Evolutionary conservation across 2,888 invertebrate genomes (phyloP).

Genomic region (Platynereis dumerilii): DNA sequence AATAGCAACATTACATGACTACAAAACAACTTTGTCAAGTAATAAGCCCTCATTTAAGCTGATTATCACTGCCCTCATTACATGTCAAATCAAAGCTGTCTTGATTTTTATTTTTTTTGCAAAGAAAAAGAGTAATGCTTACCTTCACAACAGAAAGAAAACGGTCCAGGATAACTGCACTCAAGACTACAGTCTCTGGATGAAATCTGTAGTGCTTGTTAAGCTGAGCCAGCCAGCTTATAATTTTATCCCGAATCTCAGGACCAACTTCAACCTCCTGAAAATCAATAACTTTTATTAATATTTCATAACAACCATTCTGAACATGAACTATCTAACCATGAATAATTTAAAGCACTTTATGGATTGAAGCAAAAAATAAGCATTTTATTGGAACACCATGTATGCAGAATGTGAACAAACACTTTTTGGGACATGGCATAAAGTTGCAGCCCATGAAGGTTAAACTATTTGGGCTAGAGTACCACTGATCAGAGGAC

Average conservation of each 20-base stretch:
- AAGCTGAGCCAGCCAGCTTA: slow-evolving; percentile 49
- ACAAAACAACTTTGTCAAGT: no score
- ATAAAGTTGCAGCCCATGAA: no score
- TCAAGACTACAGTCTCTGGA: slow-evolving; percentile 56
- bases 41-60: background rate
- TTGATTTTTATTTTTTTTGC: background rate
- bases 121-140: slow-evolving; percentile 5
- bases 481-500: no score
- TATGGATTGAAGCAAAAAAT: no score
- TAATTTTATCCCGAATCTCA: slow-evolving; percentile 46
- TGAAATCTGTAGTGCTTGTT: slow-evolving; percentile 50
- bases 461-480: no score
- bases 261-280: slow-evolving; percentile 17
- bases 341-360: background rate
- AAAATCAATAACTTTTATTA: slow-evolving; percentile 8
- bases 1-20: no score
- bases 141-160: slow-evolving; percentile 60
- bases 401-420: no score
- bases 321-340: no score
- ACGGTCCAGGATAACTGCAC: slow-evolving; percentile 54
- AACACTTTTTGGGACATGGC: no score
- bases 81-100: background rate
- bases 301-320: no score
- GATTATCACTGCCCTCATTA: slow-evolving; percentile 3
- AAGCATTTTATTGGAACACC: no score